Evolutionary conservation across 2,797 vertebrate species (phyloP).

Genomic region (Salarias fasciatus): DNA sequence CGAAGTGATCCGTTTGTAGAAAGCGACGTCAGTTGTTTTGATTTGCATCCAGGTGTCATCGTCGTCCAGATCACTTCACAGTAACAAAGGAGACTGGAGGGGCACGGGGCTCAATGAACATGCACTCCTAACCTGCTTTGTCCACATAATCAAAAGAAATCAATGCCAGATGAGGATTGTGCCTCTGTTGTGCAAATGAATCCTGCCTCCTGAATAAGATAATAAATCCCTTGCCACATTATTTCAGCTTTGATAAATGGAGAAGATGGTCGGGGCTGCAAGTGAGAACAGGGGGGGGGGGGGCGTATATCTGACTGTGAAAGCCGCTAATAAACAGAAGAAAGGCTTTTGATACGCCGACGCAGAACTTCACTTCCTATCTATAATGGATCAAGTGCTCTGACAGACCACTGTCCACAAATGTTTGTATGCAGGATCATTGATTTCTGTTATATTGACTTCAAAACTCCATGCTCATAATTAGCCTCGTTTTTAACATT

Average conservation of each 20-base stretch:
- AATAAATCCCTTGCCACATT: constrained; percentile 79
- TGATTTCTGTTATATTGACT: constrained; percentile 25
- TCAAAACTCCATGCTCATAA: constrained; percentile 36
- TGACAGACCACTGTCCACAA: constrained; percentile 13
- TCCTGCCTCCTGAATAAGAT: constrained; percentile 73
- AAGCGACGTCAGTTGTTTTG: constrained; percentile 21
- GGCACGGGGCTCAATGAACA: constrained; percentile 67
- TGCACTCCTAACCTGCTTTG: constrained; percentile 62
- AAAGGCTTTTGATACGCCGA: constrained; percentile 55
- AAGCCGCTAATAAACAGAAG: constrained; percentile 71
- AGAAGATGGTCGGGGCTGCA: constrained; percentile 43
- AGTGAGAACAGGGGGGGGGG: constrained; percentile 37
- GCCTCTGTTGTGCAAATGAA: constrained; percentile 84
- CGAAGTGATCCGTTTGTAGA: background rate
- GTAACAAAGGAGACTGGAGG: constrained; percentile 66
- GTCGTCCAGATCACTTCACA: constrained; percentile 62
- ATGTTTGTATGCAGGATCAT: constrained; percentile 32
- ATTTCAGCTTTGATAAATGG: constrained; percentile 78
- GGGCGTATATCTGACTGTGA: constrained; percentile 67
- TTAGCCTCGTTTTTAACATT: constrained; percentile 23
- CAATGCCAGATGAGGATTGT: constrained; percentile 77
- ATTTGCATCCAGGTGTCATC: constrained; percentile 69
- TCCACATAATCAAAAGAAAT: constrained; percentile 82
- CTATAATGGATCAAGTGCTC: constrained; percentile 32
- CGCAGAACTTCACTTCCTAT: constrained; percentile 37